These are phyloP conservation scores for Philhelius pedissequus DNA, from an alignment of 2,888 invertebrate genomes.

Conservation along the genomic window DNA sequence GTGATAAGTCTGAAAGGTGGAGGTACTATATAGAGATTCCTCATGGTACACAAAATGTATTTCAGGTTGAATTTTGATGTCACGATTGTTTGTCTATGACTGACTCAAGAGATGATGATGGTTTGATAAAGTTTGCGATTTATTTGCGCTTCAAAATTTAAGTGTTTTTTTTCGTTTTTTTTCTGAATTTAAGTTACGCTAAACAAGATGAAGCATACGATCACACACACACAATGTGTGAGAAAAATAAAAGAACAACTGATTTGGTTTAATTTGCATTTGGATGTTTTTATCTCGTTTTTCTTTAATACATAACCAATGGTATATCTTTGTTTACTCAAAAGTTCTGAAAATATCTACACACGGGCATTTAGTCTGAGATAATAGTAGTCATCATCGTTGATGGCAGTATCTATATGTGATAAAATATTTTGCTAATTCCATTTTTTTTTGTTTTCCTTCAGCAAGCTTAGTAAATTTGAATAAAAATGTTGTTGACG, in stretches of 20 bases:
- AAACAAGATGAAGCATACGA: conserved; percentile 28
- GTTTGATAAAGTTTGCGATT: conserved; percentile 58
- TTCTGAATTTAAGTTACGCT: not conserved
- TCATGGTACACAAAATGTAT: not conserved
- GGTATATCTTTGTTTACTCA: not conserved
- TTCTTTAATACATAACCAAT: not conserved
- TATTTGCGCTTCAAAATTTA: conserved; percentile 58
- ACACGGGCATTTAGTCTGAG: conserved; percentile 39
- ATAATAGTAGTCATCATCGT: conserved; percentile 33
- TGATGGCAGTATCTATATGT: conserved; percentile 3
- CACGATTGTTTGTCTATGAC: conserved; percentile 45
- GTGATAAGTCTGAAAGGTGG: conserved; percentile 25
- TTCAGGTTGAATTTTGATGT: conserved; percentile 50
- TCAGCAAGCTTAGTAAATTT: conserved; percentile 42
- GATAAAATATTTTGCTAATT: not conserved
- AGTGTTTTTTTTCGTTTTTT: conserved; percentile 18
- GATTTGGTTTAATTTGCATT: conserved; percentile 57
- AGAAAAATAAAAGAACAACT: conserved; percentile 15
- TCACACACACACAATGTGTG: conserved; percentile 8
- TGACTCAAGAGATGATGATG: conserved; percentile 25
- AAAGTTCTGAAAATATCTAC: conserved; percentile 27
- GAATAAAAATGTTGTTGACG: conserved; percentile 66
- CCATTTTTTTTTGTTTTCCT: not conserved
- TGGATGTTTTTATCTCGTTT: not conserved
- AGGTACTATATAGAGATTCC: not conserved